A percentile compares a stretch with the other conserved stretches of the same genome.
Conservation (phyloP, 2,888 invertebrate species). For the Hirtodrosophila cameraria region DNA sequence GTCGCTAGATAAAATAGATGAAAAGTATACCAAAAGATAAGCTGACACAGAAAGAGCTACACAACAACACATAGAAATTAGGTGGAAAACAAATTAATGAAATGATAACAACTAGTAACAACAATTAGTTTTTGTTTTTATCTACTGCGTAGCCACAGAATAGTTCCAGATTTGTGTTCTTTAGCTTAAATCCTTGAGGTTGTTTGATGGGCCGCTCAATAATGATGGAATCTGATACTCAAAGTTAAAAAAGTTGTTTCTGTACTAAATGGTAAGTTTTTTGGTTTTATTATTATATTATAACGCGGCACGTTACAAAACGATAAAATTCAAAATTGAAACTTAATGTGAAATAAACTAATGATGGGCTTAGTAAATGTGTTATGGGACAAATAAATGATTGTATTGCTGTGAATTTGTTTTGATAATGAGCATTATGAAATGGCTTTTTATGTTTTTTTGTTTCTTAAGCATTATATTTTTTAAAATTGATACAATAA, state of each 20-base stretch:
- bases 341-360: slow-evolving; percentile 37
- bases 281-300: slow-evolving; percentile 11
- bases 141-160: slow-evolving; percentile 67
- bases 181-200: slow-evolving; percentile 56
- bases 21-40: slow-evolving; percentile 14
- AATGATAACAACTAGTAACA: slow-evolving; percentile 69
- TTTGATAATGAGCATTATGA: slow-evolving; percentile 51
- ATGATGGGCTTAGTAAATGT: slow-evolving; percentile 48
- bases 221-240: slow-evolving; percentile 84
- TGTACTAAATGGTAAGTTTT: slow-evolving; percentile 26
- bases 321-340: slow-evolving; percentile 49
- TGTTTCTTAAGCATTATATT: background rate
- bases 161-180: slow-evolving; percentile 53
- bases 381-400: slow-evolving; percentile 33
- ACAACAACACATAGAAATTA: slow-evolving; percentile 63
- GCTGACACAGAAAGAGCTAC: slow-evolving; percentile 49
- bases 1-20: slow-evolving; percentile 38
- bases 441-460: slow-evolving; percentile 28
- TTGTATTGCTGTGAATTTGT: slow-evolving; percentile 14
- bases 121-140: slow-evolving; percentile 64
- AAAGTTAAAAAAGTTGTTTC: slow-evolving; percentile 24
- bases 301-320: slow-evolving; percentile 35
- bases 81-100: slow-evolving; percentile 31
- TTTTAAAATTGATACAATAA: slow-evolving; percentile 26
- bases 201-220: slow-evolving; percentile 84